Base-by-base conservation (phyloP, 2,888 invertebrate genomes). In the Eupeodes luniger region DNA sequence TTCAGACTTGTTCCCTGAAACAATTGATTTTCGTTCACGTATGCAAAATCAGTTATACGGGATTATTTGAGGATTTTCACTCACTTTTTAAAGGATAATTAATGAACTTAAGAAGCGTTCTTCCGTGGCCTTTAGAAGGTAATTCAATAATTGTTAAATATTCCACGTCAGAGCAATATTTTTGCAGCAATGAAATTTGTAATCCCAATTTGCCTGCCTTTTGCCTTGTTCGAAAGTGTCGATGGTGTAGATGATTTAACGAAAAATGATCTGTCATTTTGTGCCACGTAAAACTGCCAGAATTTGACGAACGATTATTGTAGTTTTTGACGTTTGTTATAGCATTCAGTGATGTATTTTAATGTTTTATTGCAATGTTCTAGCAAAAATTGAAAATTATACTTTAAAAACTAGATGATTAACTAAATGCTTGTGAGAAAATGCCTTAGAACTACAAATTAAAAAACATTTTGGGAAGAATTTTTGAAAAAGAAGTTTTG, bases 91-190 rank as follows among this genome's bases (percentile, higher is more conserved):
- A 34, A 1, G 34, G 5, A 10, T 14, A 66, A 1, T 47, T 34
- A n/a, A 44, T 47, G 5, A 49, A 59, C 34, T 47, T 4, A 10
- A 72, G 59, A 12, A 34, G 3, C 27, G 0, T 75, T 69, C 55
- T 49, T 36, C 36, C 40, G 69, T 59, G 19, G n/a, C n/a, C 27
- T 64, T 88, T 81, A n/a, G 14, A n/a, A 64, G 16, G 27, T 6
- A 49, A 80, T 11, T 81, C 44, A 53, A 49, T 57, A 67, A 80
- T 81, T 78, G 44, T 69, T 49, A 51, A 81, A 84, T 47, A 67
- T 78, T 89, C 89, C 89, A 89, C 89, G 89, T 89, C 89, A 89
- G 89, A 85, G 72, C 79, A 82, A 40, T 89, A 89, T 89, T 89
- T 69, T 82, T 82, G 76, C 79, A 85, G 81, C 79, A 59, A 51